Evolutionary conservation across 2,113 vertebrate species (phyloP).

Genomic region (Ceyx cyanopectus): DNA sequence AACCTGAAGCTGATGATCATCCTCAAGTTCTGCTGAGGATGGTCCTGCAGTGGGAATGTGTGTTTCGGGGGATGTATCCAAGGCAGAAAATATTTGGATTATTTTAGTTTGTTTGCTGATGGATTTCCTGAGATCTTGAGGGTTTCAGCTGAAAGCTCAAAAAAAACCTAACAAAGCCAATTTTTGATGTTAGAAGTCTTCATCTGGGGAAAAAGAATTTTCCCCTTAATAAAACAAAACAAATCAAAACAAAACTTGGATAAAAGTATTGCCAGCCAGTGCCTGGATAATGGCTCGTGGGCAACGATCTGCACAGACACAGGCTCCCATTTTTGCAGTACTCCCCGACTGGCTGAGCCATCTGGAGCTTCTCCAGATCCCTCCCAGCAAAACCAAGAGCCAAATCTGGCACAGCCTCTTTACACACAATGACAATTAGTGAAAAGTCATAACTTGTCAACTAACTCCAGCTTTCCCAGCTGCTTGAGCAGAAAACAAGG

Average conservation of each 20-base stretch:
- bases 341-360: neutral
- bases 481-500: neutral
- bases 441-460: neutral
- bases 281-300: neutral
- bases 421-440: neutral
- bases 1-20: neutral
- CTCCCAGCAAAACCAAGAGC: neutral
- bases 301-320: rapidly evolving
- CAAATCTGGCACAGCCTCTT: neutral
- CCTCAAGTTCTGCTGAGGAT: neutral
- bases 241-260: neutral
- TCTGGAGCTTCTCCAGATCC: conserved; percentile 24
- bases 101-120: neutral
- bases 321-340: neutral
- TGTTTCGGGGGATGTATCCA: rapidly evolving
- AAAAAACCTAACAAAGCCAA: neutral
- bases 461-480: neutral
- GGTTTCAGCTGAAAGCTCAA: neutral
- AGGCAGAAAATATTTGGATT: neutral
- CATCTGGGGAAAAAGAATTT: neutral
- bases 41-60: neutral
- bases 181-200: neutral
- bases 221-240: neutral
- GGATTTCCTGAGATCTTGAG: neutral
- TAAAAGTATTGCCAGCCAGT: neutral